phyloP scores from a whole-genome alignment of 2,113 vertebrate species.

The Asarcornis scutulata region DNA sequence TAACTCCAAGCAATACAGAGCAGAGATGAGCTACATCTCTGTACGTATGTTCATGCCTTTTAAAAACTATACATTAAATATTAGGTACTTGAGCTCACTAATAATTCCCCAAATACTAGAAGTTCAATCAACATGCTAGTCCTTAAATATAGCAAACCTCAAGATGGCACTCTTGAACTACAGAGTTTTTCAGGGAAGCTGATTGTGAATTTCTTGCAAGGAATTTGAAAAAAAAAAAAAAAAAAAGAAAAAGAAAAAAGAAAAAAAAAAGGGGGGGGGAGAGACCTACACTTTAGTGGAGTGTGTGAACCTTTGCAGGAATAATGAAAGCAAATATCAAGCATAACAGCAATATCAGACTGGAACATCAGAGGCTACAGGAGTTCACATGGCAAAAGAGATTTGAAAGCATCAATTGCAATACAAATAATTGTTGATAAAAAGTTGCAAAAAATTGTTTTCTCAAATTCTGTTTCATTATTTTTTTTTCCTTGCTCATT shows the following conservation, averaged over 20 bases:
- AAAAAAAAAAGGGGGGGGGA: neutral
- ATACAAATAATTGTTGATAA: neutral
- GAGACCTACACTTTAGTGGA: neutral
- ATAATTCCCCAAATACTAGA: neutral
- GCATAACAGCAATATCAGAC: neutral
- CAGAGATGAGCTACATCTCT: neutral
- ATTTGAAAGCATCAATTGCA: neutral
- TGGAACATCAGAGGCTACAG: neutral
- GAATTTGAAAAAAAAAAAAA: neutral
- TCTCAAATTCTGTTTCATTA: neutral
- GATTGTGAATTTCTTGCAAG: slow-evolving; percentile 1
- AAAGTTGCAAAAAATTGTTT: neutral
- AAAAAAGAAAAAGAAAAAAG: neutral
- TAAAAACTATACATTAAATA: neutral
- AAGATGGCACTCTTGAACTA: slow-evolving; percentile 83
- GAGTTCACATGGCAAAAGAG: neutral
- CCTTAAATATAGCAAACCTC: slow-evolving; percentile 63
- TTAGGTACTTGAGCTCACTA: neutral
- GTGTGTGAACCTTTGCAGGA: slow-evolving; percentile 28
- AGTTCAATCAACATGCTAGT: neutral
- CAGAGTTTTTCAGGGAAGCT: slow-evolving; percentile 49
- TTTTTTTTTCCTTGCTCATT: neutral
- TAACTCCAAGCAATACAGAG: neutral
- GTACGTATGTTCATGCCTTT: neutral
- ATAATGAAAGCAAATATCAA: slow-evolving; percentile 14